Conservation (phyloP, 2,113 vertebrate genomes). For the Toxostoma redivivum region DNA sequence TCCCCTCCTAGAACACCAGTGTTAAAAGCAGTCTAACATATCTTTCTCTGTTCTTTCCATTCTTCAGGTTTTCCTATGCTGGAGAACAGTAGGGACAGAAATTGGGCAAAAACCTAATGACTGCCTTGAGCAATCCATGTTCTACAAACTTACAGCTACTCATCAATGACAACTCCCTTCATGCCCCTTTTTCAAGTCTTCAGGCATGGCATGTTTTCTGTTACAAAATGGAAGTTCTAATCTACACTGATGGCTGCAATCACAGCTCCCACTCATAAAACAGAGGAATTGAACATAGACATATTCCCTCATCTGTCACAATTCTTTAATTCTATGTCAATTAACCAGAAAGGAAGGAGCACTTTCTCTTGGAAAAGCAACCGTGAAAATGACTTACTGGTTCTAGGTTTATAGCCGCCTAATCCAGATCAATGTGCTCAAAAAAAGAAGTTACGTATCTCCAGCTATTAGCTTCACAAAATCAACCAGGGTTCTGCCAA, state of each 20-base stretch:
- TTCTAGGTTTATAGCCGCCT: neutral
- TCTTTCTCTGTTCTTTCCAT: neutral
- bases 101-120: fast-evolving
- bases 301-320: neutral
- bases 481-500: neutral
- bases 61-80: neutral
- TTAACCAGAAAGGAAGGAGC: neutral
- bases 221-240: neutral
- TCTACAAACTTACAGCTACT: neutral
- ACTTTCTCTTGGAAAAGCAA: neutral
- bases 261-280: neutral
- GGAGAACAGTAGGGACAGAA: neutral
- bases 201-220: neutral
- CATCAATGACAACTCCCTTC: neutral
- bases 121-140: neutral
- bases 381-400: neutral
- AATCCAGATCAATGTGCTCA: neutral
- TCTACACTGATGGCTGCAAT: neutral
- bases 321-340: neutral
- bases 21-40: neutral
- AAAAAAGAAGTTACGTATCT: neutral
- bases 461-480: neutral
- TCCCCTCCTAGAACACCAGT: neutral
- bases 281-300: neutral
- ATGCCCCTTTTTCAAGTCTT: neutral